A percentile compares a stretch with the other conserved stretches of the same genome.
These are phyloP conservation scores for Clarias magur DNA, from an alignment of 2,113 vertebrate genomes.

Conservation along the genomic window DNA sequence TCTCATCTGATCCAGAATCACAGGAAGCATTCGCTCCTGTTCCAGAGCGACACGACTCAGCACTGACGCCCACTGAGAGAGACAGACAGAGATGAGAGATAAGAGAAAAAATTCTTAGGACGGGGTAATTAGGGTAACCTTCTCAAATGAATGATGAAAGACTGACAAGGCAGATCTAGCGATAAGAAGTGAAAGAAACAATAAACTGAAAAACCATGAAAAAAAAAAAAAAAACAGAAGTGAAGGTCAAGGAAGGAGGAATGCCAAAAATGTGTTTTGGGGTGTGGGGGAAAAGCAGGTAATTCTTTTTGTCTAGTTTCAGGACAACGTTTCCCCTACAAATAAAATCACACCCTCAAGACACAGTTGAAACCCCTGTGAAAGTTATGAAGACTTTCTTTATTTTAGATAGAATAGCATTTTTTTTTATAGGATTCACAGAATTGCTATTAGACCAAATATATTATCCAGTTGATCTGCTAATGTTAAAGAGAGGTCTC, in stretches of 20 bases:
- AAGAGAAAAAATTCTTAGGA: not conserved
- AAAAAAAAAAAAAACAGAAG: not conserved
- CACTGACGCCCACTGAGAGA: conserved; percentile 85
- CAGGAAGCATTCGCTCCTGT: conserved; percentile 88
- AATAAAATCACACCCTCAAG: not conserved
- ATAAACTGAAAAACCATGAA: not conserved
- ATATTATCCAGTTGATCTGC: not conserved
- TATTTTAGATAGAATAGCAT: not conserved
- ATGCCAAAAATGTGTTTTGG: not conserved
- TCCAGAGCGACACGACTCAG: conserved; percentile 86
- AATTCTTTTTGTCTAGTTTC: not conserved
- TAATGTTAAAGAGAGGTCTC: not conserved
- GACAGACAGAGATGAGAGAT: conserved; percentile 68
- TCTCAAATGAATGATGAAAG: not conserved
- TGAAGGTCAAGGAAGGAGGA: not conserved
- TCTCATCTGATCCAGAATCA: conserved; percentile 84
- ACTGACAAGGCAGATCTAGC: not conserved
- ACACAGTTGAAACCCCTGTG: not conserved
- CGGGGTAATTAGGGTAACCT: not conserved
- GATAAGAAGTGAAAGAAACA: not conserved
- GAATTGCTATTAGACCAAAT: not conserved
- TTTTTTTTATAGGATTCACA: not conserved
- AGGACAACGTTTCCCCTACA: too few relatives aligned
- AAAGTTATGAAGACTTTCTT: not conserved
- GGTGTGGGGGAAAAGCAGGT: not conserved